Conservation (phyloP, 2,113 vertebrate species). For the Myodes glareolus region DNA sequence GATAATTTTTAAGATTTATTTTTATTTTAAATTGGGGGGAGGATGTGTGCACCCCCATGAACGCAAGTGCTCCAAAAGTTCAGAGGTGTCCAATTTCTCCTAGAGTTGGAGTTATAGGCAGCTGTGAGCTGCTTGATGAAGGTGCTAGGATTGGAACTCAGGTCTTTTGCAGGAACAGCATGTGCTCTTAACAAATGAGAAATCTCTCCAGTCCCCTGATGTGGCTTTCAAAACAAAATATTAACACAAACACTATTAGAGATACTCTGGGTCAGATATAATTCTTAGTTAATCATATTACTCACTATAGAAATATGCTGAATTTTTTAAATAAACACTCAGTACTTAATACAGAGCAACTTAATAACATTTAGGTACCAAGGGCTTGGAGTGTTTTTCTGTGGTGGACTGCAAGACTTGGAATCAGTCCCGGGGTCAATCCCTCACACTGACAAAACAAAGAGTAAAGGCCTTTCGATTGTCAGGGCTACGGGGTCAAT, state of each 20-base stretch:
- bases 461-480: constrained; percentile 4
- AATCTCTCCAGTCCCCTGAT: neutral
- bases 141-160: neutral
- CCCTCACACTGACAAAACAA: neutral
- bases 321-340: neutral
- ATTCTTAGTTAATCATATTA: neutral
- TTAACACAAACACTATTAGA: constrained; percentile 8
- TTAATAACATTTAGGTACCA: neutral
- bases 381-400: neutral
- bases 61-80: no score
- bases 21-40: neutral
- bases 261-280: neutral
- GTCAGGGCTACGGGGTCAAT: neutral
- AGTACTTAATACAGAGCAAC: neutral
- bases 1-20: neutral
- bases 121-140: no score
- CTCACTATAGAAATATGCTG: neutral
- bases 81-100: no score
- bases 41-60: no score
- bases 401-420: neutral
- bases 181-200: neutral
- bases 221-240: neutral
- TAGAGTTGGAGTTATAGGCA: neutral
- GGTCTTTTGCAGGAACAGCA: neutral
- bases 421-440: neutral